Conservation (phyloP, 2,113 vertebrate species). For the Marmota flaviventris region DNA sequence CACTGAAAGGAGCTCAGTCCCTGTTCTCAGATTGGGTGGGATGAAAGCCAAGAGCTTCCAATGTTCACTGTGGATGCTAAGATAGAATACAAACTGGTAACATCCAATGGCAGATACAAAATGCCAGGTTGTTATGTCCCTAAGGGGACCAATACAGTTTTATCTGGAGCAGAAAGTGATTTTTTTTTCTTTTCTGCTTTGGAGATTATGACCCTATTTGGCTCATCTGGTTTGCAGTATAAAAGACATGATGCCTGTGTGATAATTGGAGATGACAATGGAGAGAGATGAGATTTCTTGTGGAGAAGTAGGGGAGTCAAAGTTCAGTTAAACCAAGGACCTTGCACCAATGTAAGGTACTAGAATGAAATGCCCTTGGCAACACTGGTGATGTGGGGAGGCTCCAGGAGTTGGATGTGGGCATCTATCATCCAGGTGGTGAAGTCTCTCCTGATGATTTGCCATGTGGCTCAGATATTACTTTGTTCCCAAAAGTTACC, state of each 20-base stretch:
- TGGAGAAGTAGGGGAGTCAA: neutral
- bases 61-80: neutral
- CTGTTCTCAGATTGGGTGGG: conserved; percentile 48
- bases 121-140: neutral
- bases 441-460: neutral
- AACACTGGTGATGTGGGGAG: neutral
- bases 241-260: neutral
- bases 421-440: neutral
- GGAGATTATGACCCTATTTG: neutral
- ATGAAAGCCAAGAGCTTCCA: conserved; percentile 56
- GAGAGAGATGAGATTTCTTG: neutral
- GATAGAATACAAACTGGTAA: neutral
- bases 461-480: neutral
- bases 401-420: accelerated
- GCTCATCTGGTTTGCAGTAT: neutral
- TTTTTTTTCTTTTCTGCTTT: neutral
- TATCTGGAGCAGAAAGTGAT: conserved; percentile 8
- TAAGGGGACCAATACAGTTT: neutral
- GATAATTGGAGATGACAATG: neutral
- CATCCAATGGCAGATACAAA: conserved; percentile 15
- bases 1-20: conserved; percentile 50
- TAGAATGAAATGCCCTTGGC: neutral
- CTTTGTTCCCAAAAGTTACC: neutral
- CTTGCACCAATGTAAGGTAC: neutral
- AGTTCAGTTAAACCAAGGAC: neutral